These are phyloP conservation scores for Agrypnus murinus DNA, from an alignment of 2,888 invertebrate species.

Conservation along the genomic window DNA sequence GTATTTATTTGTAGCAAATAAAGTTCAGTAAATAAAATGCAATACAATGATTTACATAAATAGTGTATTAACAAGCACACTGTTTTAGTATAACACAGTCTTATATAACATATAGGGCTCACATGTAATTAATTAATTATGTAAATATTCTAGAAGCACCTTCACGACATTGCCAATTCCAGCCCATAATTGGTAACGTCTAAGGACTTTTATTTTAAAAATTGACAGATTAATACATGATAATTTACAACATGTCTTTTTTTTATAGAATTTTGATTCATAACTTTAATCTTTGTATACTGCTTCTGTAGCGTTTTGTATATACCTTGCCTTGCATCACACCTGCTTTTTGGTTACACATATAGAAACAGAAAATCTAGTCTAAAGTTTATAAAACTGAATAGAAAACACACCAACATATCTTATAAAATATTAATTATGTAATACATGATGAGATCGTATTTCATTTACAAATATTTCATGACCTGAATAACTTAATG, in stretches of 20 bases:
- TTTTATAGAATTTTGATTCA: not conserved
- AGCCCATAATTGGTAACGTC: conserved; percentile 50
- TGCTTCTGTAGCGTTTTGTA: conserved; percentile 15
- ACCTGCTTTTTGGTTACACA: not conserved
- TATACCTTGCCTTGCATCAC: not conserved
- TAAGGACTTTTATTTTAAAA: conserved; percentile 36
- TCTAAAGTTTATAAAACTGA: conserved; percentile 5
- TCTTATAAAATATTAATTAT: conserved; percentile 2
- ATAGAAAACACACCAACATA: conserved; percentile 12
- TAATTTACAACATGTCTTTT: not conserved
- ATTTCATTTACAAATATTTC: conserved; percentile 10
- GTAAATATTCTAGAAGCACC: conserved; percentile 1
- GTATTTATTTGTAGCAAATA: no score
- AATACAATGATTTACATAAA: conserved; percentile 53
- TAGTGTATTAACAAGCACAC: conserved; percentile 59
- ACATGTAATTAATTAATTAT: conserved; percentile 7
- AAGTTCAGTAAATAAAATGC: conserved; percentile 6
- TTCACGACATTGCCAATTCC: conserved; percentile 47
- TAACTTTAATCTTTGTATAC: not conserved
- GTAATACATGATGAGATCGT: not conserved
- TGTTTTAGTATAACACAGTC: conserved; percentile 46
- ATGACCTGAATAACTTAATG: not conserved
- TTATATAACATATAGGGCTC: conserved; percentile 43
- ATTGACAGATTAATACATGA: conserved; percentile 39
- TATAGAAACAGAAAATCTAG: not conserved